Evolutionary conservation across 2,888 invertebrate genomes (phyloP).

Genomic region (Thymelicus lineola): DNA sequence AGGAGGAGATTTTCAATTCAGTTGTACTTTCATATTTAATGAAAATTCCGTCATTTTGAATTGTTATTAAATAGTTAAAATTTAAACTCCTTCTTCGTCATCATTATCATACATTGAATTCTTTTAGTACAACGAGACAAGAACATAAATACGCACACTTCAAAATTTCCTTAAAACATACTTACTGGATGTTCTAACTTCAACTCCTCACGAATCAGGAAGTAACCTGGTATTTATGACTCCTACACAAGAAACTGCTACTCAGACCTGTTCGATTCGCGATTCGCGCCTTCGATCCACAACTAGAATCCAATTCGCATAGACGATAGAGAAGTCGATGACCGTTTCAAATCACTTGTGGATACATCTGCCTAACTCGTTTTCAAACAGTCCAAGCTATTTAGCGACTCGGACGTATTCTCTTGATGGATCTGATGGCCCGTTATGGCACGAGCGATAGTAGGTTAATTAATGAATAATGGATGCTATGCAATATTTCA

Average conservation of each 20-base stretch:
- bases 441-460: slow-evolving; percentile 65
- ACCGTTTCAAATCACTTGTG: slow-evolving; percentile 29
- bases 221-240: slow-evolving; percentile 6
- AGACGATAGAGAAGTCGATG: slow-evolving; percentile 33
- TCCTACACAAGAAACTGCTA: slow-evolving; percentile 5
- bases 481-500: slow-evolving; percentile 72
- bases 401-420: slow-evolving; percentile 40
- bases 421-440: slow-evolving; percentile 45
- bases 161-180: no score
- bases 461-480: slow-evolving; percentile 79
- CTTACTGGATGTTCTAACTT: not conserved
- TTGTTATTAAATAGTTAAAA: no score
- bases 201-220: not conserved
- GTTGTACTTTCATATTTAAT: no score
- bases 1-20: no score
- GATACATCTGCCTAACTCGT: slow-evolving; percentile 35
- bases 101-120: no score
- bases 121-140: no score
- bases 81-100: no score
- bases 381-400: slow-evolving; percentile 44
- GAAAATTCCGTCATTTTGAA: no score
- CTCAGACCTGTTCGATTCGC: slow-evolving; percentile 4
- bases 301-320: slow-evolving; percentile 15
- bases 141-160: no score
- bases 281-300: slow-evolving; percentile 17